Base-by-base conservation (phyloP, 2,797 vertebrate genomes). In the Apogon hyalosoma region DNA sequence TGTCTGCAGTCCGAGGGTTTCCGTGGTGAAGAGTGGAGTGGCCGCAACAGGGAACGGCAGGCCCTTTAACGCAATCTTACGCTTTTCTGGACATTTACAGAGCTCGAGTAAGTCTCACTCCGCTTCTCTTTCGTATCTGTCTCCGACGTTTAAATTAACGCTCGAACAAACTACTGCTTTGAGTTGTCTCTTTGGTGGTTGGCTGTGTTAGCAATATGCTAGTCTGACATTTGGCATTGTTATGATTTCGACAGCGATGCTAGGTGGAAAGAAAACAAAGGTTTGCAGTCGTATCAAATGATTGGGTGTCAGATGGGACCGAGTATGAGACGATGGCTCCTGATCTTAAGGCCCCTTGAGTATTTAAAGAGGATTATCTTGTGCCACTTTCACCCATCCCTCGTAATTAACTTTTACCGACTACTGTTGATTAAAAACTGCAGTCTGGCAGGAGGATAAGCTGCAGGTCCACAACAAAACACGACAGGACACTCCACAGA, bases 91-190 rank as follows among this genome's bases (percentile, higher is more conserved):
- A 14, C 21, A n/a, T 48, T 45, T n/a, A 2, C 7, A 28, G 9
- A 42, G n/a, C 14, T 28, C 56, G 38, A 43, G 89, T 90, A 70
- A 84, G 90, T 83, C 21, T 4, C 13, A 36, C 42, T 66, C 47
- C 18, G n/a, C 2, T 55, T 39, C 38, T 2, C 7, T 7, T 33
- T 51, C 43, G 58, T 68, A 45, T 49, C 28, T 63, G 38, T 59
- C 14, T 69, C 8, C 4, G n/a, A 46, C 58, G 31, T 42, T n/a
- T 40, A 16, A 6, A 6, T 15, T 41, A 36, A 38, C 10, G 18
- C 9, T 38, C 5, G 45, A 2, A 31, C 19, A 40, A 60, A 12
- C 13, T 36, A 46, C 9, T 13, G 42, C 40, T 41, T 33, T 10
- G 45, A 69, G 46, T 67, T 75, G 52, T 19, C 10, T 18, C 13